Conservation (phyloP, 2,888 invertebrate genomes). For the Oxycera nigricornis region DNA sequence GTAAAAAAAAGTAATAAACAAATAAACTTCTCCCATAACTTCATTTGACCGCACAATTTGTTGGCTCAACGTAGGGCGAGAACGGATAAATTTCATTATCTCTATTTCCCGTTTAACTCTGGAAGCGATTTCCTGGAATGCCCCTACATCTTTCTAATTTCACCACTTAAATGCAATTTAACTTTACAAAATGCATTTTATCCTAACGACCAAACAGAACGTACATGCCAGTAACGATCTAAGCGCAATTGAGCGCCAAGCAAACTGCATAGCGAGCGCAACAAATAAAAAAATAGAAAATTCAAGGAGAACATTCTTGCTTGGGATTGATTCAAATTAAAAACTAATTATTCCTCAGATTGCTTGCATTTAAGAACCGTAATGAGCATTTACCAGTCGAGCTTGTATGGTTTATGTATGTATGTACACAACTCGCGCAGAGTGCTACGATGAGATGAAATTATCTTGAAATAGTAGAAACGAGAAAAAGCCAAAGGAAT, state of each 20-base stretch:
- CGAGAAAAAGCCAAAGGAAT: neutral
- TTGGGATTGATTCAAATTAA: slow-evolving; percentile 46
- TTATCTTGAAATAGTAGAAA: slow-evolving; percentile 13
- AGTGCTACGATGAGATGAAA: neutral
- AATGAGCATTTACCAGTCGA: slow-evolving; percentile 14
- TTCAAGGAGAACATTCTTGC: slow-evolving; percentile 4
- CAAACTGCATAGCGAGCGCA: neutral
- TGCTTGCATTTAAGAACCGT: slow-evolving; percentile 42
- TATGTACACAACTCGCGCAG: neutral
- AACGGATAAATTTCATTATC: neutral
- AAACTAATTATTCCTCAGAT: slow-evolving; percentile 46
- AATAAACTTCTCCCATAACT: no score
- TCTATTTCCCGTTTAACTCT: neutral
- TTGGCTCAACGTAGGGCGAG: neutral
- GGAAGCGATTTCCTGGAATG: neutral
- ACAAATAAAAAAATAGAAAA: slow-evolving; percentile 5
- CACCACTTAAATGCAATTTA: slow-evolving; percentile 24
- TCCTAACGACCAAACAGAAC: neutral
- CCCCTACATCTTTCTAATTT: slow-evolving; percentile 7
- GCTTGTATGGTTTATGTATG: neutral
- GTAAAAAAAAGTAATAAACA: no score
- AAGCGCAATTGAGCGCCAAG: neutral
- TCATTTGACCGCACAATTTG: neutral
- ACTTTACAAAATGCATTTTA: slow-evolving; percentile 2
- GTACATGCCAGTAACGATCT: neutral